Percentiles rank a stretch among this genome's conserved stretches.
Evolutionary conservation across 2,797 vertebrate genomes (phyloP).

Genomic region (Pseudochaenichthys georgianus): DNA sequence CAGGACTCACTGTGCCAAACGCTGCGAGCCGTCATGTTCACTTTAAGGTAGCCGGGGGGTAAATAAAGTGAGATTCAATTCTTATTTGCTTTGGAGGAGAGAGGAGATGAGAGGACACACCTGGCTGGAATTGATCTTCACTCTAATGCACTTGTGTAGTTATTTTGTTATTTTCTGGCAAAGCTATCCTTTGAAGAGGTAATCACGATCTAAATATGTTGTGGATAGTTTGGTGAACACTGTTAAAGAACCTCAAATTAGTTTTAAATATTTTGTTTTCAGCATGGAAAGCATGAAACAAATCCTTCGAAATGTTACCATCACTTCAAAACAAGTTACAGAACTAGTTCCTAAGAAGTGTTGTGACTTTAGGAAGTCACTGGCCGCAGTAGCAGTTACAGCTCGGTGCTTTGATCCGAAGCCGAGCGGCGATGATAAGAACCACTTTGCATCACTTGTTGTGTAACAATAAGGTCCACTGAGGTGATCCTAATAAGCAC

Average conservation of each 20-base stretch:
- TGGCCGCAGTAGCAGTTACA: neutral
- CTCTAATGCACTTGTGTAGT: no score
- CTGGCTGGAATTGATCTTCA: no score
- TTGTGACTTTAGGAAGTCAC: neutral
- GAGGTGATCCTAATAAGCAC: neutral
- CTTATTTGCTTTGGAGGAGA: no score
- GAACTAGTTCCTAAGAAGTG: neutral
- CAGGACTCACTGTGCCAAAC: no score
- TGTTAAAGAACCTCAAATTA: neutral
- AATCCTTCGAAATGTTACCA: neutral
- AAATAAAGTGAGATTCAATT: no score
- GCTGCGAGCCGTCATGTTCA: no score
- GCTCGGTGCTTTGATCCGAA: neutral
- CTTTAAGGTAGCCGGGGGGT: no score
- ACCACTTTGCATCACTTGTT: slow-evolving; percentile 3
- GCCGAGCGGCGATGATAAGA: neutral
- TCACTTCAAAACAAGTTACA: neutral
- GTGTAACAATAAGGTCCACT: neutral
- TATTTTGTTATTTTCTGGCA: neutral
- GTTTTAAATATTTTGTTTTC: neutral
- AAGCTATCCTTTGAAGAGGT: neutral
- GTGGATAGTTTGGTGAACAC: no score
- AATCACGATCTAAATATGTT: neutral
- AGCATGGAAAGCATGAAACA: neutral
- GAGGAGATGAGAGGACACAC: no score